Percentiles rank a stretch among this genome's conserved stretches.
Conservation (phyloP, 1,140 invertebrate genomes). For the Rhyacophila brunnea region DNA sequence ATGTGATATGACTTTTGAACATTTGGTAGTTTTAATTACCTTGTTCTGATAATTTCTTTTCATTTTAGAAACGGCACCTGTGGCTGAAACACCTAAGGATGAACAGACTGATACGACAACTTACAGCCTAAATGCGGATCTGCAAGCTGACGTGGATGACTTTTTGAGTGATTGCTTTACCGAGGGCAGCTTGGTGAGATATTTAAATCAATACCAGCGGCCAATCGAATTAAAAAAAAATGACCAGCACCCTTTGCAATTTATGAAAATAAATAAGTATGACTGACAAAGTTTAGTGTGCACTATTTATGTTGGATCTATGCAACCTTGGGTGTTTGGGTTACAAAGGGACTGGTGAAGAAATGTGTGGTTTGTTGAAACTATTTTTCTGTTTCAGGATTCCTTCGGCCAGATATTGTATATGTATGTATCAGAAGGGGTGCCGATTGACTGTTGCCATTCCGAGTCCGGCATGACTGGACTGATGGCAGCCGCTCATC, state of each 20-base stretch:
- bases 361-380: not conserved
- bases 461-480: slow-evolving; percentile 67
- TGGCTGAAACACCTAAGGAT: too few species aligned
- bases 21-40: too few species aligned
- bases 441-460: slow-evolving; percentile 67
- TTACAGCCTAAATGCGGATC: slow-evolving; percentile 22
- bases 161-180: slow-evolving; percentile 50
- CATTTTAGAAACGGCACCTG: too few species aligned
- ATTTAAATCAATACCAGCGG: too few species aligned
- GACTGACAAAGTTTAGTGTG: too few species aligned
- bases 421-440: slow-evolving; percentile 71
- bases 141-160: slow-evolving; percentile 52
- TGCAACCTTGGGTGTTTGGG: not conserved
- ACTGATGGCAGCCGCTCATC: slow-evolving; percentile 73
- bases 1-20: too few species aligned
- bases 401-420: slow-evolving; percentile 71
- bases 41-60: too few species aligned
- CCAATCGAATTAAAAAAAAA: too few species aligned
- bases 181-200: slow-evolving; percentile 44
- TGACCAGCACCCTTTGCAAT: not conserved
- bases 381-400: slow-evolving; percentile 40
- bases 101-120: too few species aligned
- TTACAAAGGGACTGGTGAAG: not conserved
- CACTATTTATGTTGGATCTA: too few species aligned
- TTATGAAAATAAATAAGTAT: not conserved